phyloP scores from a whole-genome alignment of 1,140 invertebrate genomes.

The Drosophila lini region DNA sequence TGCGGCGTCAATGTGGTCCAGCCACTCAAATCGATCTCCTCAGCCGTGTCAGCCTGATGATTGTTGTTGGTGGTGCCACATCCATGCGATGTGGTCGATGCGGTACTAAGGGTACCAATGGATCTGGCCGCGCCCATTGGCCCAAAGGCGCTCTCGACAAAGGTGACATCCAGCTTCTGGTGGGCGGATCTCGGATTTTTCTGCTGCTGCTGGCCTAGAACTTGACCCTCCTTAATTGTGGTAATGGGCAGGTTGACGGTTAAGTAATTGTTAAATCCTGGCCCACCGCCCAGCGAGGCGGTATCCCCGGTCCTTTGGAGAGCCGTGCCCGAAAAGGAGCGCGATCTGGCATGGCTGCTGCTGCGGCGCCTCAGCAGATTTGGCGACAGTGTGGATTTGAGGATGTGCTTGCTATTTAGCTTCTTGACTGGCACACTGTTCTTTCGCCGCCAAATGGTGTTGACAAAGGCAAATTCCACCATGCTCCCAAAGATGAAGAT shows the following conservation, averaged over 20 bases:
- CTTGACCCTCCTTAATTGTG: slow-evolving; percentile 71
- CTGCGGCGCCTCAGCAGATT: slow-evolving; percentile 88
- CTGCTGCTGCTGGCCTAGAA: slow-evolving; percentile 23
- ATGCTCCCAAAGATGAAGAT: slow-evolving; percentile 93
- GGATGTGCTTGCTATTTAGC: slow-evolving; percentile 92
- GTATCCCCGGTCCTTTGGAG: slow-evolving; percentile 84
- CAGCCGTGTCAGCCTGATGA: slow-evolving; percentile 12
- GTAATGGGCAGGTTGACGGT: slow-evolving; percentile 76
- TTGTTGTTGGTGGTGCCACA: slow-evolving; percentile 34
- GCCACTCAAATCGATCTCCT: slow-evolving; percentile 77
- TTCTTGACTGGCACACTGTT: slow-evolving; percentile 93
- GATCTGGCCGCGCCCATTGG: slow-evolving; percentile 3
- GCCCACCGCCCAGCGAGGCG: slow-evolving; percentile 67
- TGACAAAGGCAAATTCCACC: slow-evolving; percentile 95
- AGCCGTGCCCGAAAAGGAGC: slow-evolving; percentile 89
- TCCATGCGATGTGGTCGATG: slow-evolving; percentile 15
- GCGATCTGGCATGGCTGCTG: slow-evolving; percentile 88
- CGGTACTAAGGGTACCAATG: not conserved
- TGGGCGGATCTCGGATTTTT: slow-evolving; percentile 3
- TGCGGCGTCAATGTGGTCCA: slow-evolving; percentile 94
- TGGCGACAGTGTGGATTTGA: slow-evolving; percentile 92
- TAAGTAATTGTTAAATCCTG: slow-evolving; percentile 71
- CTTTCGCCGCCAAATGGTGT: slow-evolving; percentile 93
- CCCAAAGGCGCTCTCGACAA: slow-evolving; percentile 59
- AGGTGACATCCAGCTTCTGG: slow-evolving; percentile 50